Percentiles rank a stretch among this genome's conserved stretches.
These are phyloP conservation scores for Lordiphosa mommai DNA, from an alignment of 1,140 invertebrate species.

Conservation along the genomic window DNA sequence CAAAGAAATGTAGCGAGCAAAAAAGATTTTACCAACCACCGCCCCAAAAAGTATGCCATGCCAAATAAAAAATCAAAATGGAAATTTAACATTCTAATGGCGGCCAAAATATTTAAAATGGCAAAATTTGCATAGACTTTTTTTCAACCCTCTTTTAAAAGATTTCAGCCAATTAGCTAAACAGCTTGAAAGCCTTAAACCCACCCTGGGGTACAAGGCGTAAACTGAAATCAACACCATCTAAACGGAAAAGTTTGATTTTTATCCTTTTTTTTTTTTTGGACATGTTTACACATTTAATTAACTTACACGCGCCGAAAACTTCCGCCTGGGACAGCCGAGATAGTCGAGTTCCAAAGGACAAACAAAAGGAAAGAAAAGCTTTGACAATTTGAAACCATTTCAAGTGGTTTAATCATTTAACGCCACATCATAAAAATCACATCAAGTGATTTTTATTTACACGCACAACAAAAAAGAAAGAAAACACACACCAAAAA, in stretches of 20 bases:
- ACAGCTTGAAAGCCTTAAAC: slow-evolving; percentile 14
- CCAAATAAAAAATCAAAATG: slow-evolving; percentile 11
- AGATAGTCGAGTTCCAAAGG: slow-evolving; percentile 26
- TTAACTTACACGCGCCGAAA: slow-evolving; percentile 70
- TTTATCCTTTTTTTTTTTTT: slow-evolving; percentile 43
- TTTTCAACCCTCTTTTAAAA: background rate
- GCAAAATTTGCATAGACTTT: slow-evolving; percentile 29
- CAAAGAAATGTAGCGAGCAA: slow-evolving; percentile 4
- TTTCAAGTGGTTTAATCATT: slow-evolving; percentile 78
- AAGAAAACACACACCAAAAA: slow-evolving; percentile 18
- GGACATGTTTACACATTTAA: slow-evolving; percentile 76
- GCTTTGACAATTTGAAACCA: slow-evolving; percentile 69
- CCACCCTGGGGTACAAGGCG: slow-evolving; percentile 20
- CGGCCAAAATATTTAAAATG: slow-evolving; percentile 33
- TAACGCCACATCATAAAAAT: slow-evolving; percentile 78
- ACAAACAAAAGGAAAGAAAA: slow-evolving; percentile 3
- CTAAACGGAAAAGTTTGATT: background rate
- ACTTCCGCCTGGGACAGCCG: slow-evolving; percentile 43
- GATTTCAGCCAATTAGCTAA: slow-evolving; percentile 45
- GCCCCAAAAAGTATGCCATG: background rate
- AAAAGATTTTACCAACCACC: slow-evolving; percentile 11
- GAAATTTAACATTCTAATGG: slow-evolving; percentile 25
- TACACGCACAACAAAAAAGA: slow-evolving; percentile 49
- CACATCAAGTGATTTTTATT: slow-evolving; percentile 76
- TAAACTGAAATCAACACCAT: slow-evolving; percentile 66